Base-by-base conservation (phyloP, 2,113 vertebrate species). In the Esox niger region DNA sequence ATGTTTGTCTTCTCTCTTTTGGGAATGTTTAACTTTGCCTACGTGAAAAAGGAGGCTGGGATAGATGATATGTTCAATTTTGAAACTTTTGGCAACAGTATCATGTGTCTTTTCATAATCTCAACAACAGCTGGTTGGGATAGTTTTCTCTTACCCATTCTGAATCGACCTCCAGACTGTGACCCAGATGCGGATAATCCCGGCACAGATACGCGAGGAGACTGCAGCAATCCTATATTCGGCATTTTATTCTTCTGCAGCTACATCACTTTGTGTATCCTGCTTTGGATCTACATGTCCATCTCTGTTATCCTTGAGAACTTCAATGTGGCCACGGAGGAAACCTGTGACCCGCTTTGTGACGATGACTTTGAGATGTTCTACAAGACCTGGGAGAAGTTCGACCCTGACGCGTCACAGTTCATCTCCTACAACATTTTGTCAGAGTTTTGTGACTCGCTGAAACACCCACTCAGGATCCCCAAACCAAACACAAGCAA, bases 1-100 rank as follows among this genome's bases (percentile, higher is more conserved):
- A 99, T 98, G 95, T 99, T 99, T 66, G 98, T 98, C 67, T 99
- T 95, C 84, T 96, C 96, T 65, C 97, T 99, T 83, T 98, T 99
- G 0, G 97, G 95, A 29, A 99, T 99, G 97, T 95, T 95, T 38
- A 98, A 98, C 87, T 99, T 99, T 0, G 96, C 92, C 27, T 98
- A 98, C 0, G 96, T 98, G 30, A 96, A 94, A 82, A 96, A 95
- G 65, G 95, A 94, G 62, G 88, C 71, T 0, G 94, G 95, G 64
- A 93, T 99, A 0, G 92, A 98, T 0, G 97, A 99, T 82, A 95
- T 98, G 73, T 98, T 98, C 82, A 99, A 99, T 80, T 99, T 99
- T 0, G 95, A 99, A 85, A 97, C 92, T 1, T 99, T 99, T 0
- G 96, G 96, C 33, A 98, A 97, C 87, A 98, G 96, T 76, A 96